These are phyloP conservation scores for Benitochromis conjunctus DNA, from an alignment of 2,113 vertebrate genomes.

Conservation along the genomic window DNA sequence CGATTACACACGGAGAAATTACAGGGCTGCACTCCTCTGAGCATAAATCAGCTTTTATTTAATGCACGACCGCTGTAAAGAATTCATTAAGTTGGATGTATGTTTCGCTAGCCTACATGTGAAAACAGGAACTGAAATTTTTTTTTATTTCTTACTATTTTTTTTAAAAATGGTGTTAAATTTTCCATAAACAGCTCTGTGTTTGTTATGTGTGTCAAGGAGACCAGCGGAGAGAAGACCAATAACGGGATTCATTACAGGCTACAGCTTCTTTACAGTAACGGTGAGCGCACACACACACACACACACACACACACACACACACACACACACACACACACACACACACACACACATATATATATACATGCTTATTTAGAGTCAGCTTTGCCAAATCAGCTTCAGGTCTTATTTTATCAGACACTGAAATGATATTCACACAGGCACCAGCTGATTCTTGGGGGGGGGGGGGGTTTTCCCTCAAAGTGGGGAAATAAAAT, in stretches of 20 bases:
- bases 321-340: too few relatives aligned
- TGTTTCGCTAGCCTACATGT: background rate
- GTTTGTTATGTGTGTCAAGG: conserved; percentile 69
- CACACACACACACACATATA: background rate
- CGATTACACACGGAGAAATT: conserved; percentile 7
- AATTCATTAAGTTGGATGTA: background rate
- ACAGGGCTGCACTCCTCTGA: conserved; percentile 6
- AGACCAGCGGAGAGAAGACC: conserved; percentile 92
- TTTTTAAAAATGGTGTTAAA: background rate
- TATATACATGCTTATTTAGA: background rate
- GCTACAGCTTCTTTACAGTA: conserved; percentile 93
- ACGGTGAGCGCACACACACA: conserved; percentile 76
- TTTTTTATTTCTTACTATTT: background rate
- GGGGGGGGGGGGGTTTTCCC: background rate
- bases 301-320: background rate
- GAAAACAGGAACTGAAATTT: background rate
- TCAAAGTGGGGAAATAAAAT: background rate
- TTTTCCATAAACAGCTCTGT: conserved; percentile 1
- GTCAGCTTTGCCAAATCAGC: background rate
- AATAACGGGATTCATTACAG: conserved; percentile 96
- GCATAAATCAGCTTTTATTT: conserved; percentile 35
- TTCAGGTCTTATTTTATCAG: background rate
- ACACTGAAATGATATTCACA: background rate
- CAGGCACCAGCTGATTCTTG: background rate
- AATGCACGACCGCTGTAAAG: background rate